Evolutionary conservation across 2,113 vertebrate species (phyloP).

Genomic region (Thryonomys swinderianus): DNA sequence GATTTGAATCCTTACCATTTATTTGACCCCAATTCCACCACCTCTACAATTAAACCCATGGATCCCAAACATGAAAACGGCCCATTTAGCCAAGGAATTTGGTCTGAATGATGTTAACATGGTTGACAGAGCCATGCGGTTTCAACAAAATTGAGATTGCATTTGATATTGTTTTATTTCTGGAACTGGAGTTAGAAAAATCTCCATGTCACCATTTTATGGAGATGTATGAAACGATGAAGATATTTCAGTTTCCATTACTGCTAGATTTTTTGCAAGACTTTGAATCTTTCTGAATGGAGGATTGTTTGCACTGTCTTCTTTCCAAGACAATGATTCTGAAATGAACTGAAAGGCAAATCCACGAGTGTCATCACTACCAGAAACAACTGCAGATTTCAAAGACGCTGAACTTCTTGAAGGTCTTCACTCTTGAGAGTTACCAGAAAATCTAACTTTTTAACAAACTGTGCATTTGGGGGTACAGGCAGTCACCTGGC

Average conservation of each 20-base stretch:
- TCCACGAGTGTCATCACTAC: background rate
- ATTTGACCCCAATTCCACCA: constrained; percentile 42
- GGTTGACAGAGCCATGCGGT: background rate
- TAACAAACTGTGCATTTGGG: background rate
- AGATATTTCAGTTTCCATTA: background rate
- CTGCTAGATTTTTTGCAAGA: background rate
- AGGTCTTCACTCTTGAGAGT: background rate
- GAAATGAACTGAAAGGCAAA: background rate
- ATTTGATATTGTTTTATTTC: constrained; percentile 20
- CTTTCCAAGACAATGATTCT: too few species aligned
- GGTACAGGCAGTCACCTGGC: background rate
- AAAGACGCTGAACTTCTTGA: background rate
- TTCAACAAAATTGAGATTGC: constrained; percentile 5
- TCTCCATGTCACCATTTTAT: background rate
- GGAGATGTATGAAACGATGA: background rate
- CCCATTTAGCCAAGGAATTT: constrained; percentile 50
- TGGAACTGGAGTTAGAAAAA: background rate
- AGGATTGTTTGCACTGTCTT: background rate
- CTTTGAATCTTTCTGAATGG: background rate
- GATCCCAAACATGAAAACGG: constrained; percentile 33
- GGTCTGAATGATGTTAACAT: background rate
- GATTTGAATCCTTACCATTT: background rate
- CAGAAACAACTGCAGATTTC: background rate
- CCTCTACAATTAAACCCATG: constrained; percentile 1
- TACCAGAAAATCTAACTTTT: background rate